These are phyloP conservation scores for Hypothenemus hampei DNA, from an alignment of 1,140 invertebrate genomes.

Conservation along the genomic window DNA sequence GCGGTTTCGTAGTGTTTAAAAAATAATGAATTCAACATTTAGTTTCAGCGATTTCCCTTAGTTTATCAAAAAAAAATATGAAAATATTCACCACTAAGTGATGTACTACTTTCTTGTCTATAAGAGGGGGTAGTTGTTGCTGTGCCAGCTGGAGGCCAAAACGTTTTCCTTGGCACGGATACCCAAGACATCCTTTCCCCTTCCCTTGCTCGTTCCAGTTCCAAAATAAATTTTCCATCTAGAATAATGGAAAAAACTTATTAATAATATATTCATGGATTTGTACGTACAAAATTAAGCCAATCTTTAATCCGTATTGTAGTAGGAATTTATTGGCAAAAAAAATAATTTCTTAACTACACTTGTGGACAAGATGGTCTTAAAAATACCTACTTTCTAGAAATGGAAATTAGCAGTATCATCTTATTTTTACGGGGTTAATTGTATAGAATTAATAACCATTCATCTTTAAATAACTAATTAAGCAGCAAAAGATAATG, in stretches of 20 bases:
- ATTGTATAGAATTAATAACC: too few species aligned
- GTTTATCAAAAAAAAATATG: conserved; percentile 14
- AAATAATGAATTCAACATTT: too few species aligned
- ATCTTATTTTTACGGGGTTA: background rate
- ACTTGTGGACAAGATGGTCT: background rate
- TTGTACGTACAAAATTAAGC: too few species aligned
- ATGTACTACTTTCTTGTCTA: conserved; percentile 58
- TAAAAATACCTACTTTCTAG: background rate
- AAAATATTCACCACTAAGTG: conserved; percentile 54
- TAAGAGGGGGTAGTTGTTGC: conserved; percentile 58
- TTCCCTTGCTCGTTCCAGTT: conserved; percentile 74
- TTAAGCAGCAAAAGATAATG: too few species aligned
- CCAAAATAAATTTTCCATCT: conserved; percentile 86
- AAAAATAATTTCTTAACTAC: background rate
- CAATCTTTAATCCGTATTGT: background rate
- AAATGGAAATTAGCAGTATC: background rate
- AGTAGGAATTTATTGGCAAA: background rate
- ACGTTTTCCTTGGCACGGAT: conserved; percentile 78
- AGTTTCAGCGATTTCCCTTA: too few species aligned
- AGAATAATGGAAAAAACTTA: conserved; percentile 14
- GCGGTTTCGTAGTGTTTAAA: conserved; percentile 5
- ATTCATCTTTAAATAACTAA: too few species aligned
- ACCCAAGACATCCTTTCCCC: conserved; percentile 79
- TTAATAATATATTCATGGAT: too few species aligned
- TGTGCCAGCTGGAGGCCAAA: conserved; percentile 68